Evolutionary conservation across 1,140 invertebrate species (phyloP), one percentile per base, ranked within the genome.

Genomic region (Archegozetes longisetosus): DNA sequence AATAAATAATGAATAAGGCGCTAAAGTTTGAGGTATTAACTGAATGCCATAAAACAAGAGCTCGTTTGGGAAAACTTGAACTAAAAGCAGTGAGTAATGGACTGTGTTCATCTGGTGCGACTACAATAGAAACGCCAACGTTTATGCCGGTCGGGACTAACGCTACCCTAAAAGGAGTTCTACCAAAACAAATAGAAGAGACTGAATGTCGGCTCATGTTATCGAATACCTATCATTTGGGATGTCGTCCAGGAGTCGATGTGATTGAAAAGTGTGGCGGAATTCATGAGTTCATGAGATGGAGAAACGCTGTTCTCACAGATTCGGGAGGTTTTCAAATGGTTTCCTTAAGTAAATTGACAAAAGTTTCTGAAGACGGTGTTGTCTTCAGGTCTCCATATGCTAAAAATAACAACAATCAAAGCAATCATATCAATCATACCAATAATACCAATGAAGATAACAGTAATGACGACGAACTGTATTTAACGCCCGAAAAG

Each of bases 61-160:
- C 90, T 2, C 75, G 90, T 66, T 78, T 80, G 14, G 81, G 80
- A 57, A 67, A 48, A 13, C 50, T 62, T 9, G 22, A 1, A 1
- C 28, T 62, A 1, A 57, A 52, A 24, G 3, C 55, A 22, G 6
- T 40, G 17, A 9, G 6, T 6, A 17, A 40, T 17, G 32, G 32
- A 6, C 6, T 48, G 9, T 25, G 6, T n/a, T 6, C 50, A 6
- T 4, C 4, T 25, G 26, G 50, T 24, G 57, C 49, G n/a, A 28
- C 40, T 29, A 26, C 17, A 53, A 58, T 77, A 9, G 81, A 90
- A 68, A 94, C 91, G 2, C 94, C 95, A 1, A 90, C 97, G 20
- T 96, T 96, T 74, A 96, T 96, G 91, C 90, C 92, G 53, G 91
- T 96, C 62, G 91, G 91, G 61, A 95, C 91, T 14, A 75, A 93